Base-by-base conservation (phyloP, 2,888 invertebrate species). In the Galerucella pusilla region DNA sequence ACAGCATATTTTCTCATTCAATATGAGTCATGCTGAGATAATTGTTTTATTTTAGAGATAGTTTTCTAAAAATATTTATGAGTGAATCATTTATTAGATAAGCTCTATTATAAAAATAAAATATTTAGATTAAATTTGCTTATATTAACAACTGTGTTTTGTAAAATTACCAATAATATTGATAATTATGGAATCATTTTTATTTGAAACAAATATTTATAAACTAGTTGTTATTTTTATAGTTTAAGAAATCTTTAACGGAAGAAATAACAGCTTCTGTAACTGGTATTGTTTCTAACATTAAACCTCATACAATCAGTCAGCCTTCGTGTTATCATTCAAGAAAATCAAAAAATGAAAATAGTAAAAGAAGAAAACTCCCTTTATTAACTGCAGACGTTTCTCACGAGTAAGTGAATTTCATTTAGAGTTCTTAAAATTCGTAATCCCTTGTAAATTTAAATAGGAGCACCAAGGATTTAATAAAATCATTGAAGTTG, bases 231-330 rank as follows among this genome's bases (percentile, higher is more conserved):
- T 16, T 74, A 66, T 59, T 73, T 82, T 84, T 20, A 49, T 74
- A 87, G 87, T 85, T 86, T 66, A 86, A 86, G 77, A 81, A 83
- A 76, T 85, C 85, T 25, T 78, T 87, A 20, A 78, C 84, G 6
- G 81, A 85, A 46, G 86, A 87, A 74, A 78, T 87, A n/a, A 82
- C 84, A 25, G 75, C 80, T 35, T 79, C 83, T 46, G 79, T 86
- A 14, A 78, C 84, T 2, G 75, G 75, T n/a, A 75, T 80, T 59
- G 73, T 81, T 20, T 76, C 83, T 2, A 78, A 74, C 66, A 57
- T 81, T 7, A 81, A 82, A 80, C 77, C 80, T 64, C 77, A 76
- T 7, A 46, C 75, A 28, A 65, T 78, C 9, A 75, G 71, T 42
- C 78, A 79, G 63, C 77, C 81, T 49, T 68, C 79, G 28, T 78